These are phyloP conservation scores for Pachypeltis micranthus DNA, from an alignment of 1,140 invertebrate genomes.

Conservation along the genomic window DNA sequence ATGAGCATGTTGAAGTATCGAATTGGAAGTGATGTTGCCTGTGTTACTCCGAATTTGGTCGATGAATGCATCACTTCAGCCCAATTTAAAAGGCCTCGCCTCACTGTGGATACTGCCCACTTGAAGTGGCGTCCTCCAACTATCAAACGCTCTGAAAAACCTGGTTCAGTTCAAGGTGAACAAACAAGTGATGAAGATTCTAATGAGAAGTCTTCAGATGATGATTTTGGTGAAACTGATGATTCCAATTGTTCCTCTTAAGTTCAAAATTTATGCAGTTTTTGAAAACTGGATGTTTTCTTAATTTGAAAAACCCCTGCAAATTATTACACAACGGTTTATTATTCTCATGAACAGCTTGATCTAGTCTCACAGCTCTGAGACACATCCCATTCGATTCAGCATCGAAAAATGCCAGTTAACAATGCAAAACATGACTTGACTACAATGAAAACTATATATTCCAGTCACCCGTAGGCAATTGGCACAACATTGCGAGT, in stretches of 20 bases:
- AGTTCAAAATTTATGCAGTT: no score
- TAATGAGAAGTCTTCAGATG: not conserved
- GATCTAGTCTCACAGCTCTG: no score
- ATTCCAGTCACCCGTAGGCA: no score
- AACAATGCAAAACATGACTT: no score
- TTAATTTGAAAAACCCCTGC: no score
- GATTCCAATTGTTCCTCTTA: not conserved
- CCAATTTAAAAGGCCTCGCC: conserved; percentile 79
- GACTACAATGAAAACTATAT: no score
- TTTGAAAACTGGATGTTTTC: not conserved
- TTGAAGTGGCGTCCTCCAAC: conserved; percentile 63
- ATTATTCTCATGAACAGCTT: no score
- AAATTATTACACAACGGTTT: no score
- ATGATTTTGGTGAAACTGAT: not conserved
- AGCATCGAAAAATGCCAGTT: no score
- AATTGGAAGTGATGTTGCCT: conserved; percentile 96
- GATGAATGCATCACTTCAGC: conserved; percentile 83
- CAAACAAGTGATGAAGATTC: not conserved
- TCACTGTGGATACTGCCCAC: conserved; percentile 70
- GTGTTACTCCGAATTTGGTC: conserved; percentile 89
- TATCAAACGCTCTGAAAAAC: conserved; percentile 26
- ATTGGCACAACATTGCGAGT: no score
- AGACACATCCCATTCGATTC: no score
- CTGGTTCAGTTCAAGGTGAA: not conserved
- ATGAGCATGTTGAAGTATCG: conserved; percentile 98